Evolutionary conservation across 2,113 vertebrate genomes (phyloP).

Genomic region (Proteles cristata): DNA sequence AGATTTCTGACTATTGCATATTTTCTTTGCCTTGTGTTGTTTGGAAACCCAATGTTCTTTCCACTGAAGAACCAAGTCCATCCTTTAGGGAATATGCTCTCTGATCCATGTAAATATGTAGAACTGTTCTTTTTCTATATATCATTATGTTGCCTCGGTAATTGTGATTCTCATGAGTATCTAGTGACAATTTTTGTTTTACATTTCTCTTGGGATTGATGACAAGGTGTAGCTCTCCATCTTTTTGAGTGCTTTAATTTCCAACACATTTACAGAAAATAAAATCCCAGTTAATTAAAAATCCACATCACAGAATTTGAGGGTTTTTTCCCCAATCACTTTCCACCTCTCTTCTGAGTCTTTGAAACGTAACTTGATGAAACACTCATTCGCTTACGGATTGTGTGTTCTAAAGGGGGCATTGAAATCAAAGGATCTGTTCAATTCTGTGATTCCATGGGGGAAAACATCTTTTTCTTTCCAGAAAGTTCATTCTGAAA

Average conservation of each 20-base stretch:
- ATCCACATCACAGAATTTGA: neutral
- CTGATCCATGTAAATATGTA: neutral
- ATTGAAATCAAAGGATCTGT: neutral
- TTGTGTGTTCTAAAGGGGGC: neutral
- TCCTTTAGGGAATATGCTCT: neutral
- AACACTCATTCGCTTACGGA: neutral
- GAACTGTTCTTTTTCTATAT: neutral
- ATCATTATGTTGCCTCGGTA: neutral
- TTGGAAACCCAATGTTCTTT: neutral
- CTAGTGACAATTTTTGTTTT: neutral
- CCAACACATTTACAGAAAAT: neutral
- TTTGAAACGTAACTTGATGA: neutral
- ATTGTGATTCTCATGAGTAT: neutral
- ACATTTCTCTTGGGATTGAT: neutral
- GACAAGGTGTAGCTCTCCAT: neutral
- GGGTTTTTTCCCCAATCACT: neutral
- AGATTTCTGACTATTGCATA: neutral
- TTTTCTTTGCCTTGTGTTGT: neutral
- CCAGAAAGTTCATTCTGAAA: neutral
- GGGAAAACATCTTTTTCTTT: neutral
- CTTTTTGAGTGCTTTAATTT: neutral
- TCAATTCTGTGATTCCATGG: neutral
- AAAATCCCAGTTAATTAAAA: neutral
- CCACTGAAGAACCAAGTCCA: neutral
- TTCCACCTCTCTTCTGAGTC: neutral